These are phyloP conservation scores for Heliocidaris erythrogramma DNA, from an alignment of 35 echinoderm and acorn worm genomes.

Conservation along the genomic window DNA sequence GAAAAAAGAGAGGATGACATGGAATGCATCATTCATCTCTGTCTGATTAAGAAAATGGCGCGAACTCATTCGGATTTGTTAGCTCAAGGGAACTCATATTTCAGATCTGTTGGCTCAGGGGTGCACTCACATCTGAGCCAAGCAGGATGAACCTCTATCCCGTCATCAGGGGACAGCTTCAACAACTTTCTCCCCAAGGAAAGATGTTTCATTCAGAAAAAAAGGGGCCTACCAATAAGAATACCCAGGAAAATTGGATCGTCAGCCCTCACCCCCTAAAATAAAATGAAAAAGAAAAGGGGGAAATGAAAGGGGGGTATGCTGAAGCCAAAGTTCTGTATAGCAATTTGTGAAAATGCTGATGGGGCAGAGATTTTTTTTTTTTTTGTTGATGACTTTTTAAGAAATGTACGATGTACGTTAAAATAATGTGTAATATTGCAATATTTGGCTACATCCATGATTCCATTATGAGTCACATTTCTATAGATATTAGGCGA, in stretches of 20 bases:
- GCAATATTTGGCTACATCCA: too few relatives aligned
- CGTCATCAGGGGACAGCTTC: neutral
- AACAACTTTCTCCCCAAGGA: neutral
- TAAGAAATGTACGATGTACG: too few relatives aligned
- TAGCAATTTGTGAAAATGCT: too few relatives aligned
- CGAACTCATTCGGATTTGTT: neutral
- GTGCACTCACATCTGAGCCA: neutral
- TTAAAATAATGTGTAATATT: too few relatives aligned
- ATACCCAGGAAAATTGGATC: too few relatives aligned
- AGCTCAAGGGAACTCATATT: neutral
- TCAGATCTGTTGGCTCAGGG: neutral
- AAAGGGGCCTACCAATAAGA: neutral
- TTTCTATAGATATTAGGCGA: too few relatives aligned
- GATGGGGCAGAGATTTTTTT: too few relatives aligned
- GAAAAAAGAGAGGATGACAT: neutral
- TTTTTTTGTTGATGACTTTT: too few relatives aligned
- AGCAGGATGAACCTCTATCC: neutral
- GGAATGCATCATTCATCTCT: neutral
- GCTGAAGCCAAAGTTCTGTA: too few relatives aligned
- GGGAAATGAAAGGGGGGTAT: too few relatives aligned
- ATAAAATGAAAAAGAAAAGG: neutral
- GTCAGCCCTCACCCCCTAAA: too few relatives aligned
- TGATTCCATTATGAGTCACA: too few relatives aligned
- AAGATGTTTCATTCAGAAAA: neutral
- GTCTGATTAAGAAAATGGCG: neutral